Percentiles rank a stretch among this genome's conserved stretches.
Conservation (phyloP, 2,888 invertebrate species). For the Andrena fulva region DNA sequence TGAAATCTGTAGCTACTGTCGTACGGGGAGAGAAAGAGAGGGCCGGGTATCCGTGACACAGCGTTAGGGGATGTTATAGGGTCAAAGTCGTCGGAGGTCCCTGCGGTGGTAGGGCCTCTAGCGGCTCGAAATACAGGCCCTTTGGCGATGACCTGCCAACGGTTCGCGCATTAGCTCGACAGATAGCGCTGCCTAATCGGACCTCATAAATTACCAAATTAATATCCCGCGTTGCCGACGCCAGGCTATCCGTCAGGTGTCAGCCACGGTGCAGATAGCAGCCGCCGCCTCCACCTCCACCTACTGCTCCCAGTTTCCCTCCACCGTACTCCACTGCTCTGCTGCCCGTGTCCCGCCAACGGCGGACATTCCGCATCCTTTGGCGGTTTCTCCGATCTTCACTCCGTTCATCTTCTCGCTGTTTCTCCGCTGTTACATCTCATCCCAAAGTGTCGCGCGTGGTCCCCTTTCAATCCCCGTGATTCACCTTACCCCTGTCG, state of each 20-base stretch:
- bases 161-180: slow-evolving; percentile 83
- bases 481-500: background rate
- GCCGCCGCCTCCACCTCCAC: slow-evolving; percentile 62
- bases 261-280: slow-evolving; percentile 81
- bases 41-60: background rate
- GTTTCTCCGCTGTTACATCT: background rate
- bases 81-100: slow-evolving; percentile 19
- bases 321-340: slow-evolving; percentile 46
- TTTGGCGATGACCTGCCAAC: slow-evolving; percentile 82
- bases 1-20: background rate
- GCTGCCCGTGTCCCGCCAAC: slow-evolving; percentile 15
- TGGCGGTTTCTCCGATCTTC: background rate
- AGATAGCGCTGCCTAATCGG: slow-evolving; percentile 84
- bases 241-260: slow-evolving; percentile 84
- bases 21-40: background rate
- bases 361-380: background rate
- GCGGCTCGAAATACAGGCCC: slow-evolving; percentile 72
- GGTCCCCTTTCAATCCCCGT: background rate
- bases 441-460: background rate
- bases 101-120: slow-evolving; percentile 70
- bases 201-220: slow-evolving; percentile 84
- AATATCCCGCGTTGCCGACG: slow-evolving; percentile 83
- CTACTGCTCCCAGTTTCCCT: slow-evolving; percentile 59
- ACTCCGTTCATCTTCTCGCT: background rate
- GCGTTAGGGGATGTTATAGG: background rate